Evolutionary conservation across 2,888 invertebrate genomes (phyloP).

Genomic region (Drosophila kokeensis): DNA sequence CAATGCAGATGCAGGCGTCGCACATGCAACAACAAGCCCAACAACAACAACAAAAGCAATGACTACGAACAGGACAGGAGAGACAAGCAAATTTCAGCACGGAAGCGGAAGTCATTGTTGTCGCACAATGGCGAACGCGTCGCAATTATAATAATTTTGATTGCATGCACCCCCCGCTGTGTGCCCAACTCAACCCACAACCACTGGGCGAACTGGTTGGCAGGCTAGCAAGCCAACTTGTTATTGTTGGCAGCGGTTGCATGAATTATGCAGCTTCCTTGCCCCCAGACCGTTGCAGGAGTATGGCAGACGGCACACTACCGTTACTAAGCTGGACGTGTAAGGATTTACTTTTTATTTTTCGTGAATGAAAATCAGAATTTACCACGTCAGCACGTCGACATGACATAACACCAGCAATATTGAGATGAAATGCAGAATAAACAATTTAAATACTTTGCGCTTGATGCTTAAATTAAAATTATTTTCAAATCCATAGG

Average conservation of each 20-base stretch:
- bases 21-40: conserved; percentile 38
- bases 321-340: not conserved
- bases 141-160: conserved; percentile 83
- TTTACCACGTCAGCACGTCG: not conserved
- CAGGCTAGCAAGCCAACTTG: conserved; percentile 35
- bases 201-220: not conserved
- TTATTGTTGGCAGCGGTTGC: conserved; percentile 64
- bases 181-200: conserved; percentile 1
- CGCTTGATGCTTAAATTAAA: not conserved
- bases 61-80: conserved; percentile 26
- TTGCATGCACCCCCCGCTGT: conserved; percentile 59
- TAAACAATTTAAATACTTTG: not conserved
- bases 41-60: conserved; percentile 7
- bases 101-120: conserved; percentile 83
- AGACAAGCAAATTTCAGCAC: conserved; percentile 77
- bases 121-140: conserved; percentile 81
- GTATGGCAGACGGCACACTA: conserved; percentile 1
- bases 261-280: conserved; percentile 62
- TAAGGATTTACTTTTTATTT: not conserved
- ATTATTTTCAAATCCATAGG: not conserved
- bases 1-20: conserved; percentile 66
- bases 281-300: conserved; percentile 10
- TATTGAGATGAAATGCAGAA: not conserved
- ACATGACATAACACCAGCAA: not conserved
- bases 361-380: conserved; percentile 2